Percentiles rank a stretch among this genome's conserved stretches.
phyloP scores from a whole-genome alignment of 2,888 invertebrate species.

The Mesorhabditis spiculigera region DNA sequence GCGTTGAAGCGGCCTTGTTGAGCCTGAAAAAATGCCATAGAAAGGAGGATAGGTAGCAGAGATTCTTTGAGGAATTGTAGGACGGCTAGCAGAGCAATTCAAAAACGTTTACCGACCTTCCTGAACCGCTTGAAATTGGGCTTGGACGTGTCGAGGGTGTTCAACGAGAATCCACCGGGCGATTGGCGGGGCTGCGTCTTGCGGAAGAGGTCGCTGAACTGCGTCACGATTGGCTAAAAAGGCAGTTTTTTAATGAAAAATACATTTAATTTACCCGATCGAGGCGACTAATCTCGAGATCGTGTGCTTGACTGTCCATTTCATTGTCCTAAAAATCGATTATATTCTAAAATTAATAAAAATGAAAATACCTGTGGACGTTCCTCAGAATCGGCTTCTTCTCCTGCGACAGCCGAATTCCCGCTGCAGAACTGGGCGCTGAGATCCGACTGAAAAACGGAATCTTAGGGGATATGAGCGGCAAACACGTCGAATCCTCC shows the following conservation, averaged over 20 bases:
- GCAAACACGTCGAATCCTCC: too few species aligned
- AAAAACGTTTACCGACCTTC: neutral
- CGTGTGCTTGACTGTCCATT: too few species aligned
- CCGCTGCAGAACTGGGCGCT: slow-evolving; percentile 1
- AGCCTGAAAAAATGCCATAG: neutral
- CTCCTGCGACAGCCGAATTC: neutral
- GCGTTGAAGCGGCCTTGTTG: neutral
- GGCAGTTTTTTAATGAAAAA: too few species aligned
- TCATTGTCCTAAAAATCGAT: neutral
- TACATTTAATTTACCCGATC: too few species aligned
- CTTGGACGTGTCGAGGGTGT: too few species aligned
- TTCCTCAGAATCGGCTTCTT: neutral
- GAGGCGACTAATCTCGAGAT: too few species aligned
- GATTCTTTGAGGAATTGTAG: too few species aligned
- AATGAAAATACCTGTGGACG: neutral
- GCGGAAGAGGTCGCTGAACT: neutral
- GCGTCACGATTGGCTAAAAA: too few species aligned
- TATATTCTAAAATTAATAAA: neutral
- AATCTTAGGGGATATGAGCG: neutral
- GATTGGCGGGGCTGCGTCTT: neutral
- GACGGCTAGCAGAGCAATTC: too few species aligned
- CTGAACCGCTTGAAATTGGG: neutral
- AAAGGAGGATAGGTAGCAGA: too few species aligned
- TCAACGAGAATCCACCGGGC: neutral
- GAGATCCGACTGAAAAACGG: neutral